These are phyloP conservation scores for Bombus picipes DNA, from an alignment of 1,140 invertebrate species.

Conservation along the genomic window DNA sequence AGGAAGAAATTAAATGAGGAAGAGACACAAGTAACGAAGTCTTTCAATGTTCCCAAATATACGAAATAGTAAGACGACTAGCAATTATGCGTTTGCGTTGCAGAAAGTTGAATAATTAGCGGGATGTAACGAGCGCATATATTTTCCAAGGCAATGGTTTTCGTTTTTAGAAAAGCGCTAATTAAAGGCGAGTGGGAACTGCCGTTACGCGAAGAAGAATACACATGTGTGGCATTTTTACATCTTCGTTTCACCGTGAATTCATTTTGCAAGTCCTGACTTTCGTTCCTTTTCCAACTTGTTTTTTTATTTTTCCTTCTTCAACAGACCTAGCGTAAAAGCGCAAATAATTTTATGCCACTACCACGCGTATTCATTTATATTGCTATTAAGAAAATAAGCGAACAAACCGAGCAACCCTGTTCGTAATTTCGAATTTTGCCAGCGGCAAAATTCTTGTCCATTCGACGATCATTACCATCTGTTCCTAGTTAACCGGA, in stretches of 20 bases:
- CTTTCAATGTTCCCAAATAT: too few species aligned
- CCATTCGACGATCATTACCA: conserved; percentile 3
- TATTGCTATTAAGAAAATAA: conserved; percentile 14
- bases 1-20: background rate
- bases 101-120: conserved; percentile 31
- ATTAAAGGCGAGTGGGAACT: conserved; percentile 22
- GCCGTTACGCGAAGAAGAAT: background rate
- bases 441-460: background rate
- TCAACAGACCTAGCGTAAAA: background rate
- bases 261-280: conserved; percentile 8
- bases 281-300: background rate
- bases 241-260: conserved; percentile 22
- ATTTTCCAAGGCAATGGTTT: conserved; percentile 44
- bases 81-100: background rate
- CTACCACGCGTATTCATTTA: background rate
- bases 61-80: too few species aligned
- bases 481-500: background rate
- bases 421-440: conserved; percentile 6
- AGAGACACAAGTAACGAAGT: too few species aligned
- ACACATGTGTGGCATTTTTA: background rate
- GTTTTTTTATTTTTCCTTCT: background rate
- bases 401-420: background rate
- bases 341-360: conserved; percentile 25
- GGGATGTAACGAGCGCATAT: conserved; percentile 33
- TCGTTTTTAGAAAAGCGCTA: conserved; percentile 24